Evolutionary conservation across 2,113 vertebrate genomes (phyloP), one percentile per base, ranked within the genome.

Genomic region (Malaclemys terrapin): DNA sequence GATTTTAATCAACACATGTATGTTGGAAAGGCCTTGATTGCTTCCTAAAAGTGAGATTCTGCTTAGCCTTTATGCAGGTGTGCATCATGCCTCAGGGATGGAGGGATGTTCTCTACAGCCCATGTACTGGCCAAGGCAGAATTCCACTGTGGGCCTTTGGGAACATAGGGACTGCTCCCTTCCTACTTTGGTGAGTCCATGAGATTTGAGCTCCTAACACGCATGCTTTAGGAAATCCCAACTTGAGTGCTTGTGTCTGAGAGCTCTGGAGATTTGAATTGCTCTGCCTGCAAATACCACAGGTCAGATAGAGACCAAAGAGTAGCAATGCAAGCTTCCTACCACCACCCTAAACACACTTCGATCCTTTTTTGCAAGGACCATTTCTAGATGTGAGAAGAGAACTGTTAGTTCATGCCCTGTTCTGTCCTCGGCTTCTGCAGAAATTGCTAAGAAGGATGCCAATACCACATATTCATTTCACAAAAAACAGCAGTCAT

Each of bases 281-380:
- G 0, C 54, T 76, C n/a, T 84, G 6, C 3, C 20, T 0, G 5
- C 49, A 5, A 56, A 7, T 59, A 38, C 52, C 31, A 7, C 1
- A 2, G 50, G 49, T 69, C 19, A 81, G 6, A 49, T 6, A 0
- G 7, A 57, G 6, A 0, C 1, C 22, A 7, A 65, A 16, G 29
- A 78, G 20, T 11, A 75, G 25, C 13, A 31, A 4, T 29, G 25
- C 0, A 0, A 53, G 56, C 38, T 80, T 69, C 29, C 49, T 75
- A 9, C 17, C 1, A 0, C 0, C 29, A 45, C 57, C 59, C 54
- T 19, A 62, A 53, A 11, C 16, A 49, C 12, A 2, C 1, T 94
- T 89, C 17, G 6, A 13, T n/a, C 35, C 16, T 69, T n/a, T n/a
- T 17, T 2, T 56, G 38, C 17, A 45, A 3, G 17, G 2, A 90